A percentile compares a stretch with the other conserved stretches of the same genome.
Conservation (phyloP, 2,888 invertebrate species). For the Eutolmus rufibarbis region DNA sequence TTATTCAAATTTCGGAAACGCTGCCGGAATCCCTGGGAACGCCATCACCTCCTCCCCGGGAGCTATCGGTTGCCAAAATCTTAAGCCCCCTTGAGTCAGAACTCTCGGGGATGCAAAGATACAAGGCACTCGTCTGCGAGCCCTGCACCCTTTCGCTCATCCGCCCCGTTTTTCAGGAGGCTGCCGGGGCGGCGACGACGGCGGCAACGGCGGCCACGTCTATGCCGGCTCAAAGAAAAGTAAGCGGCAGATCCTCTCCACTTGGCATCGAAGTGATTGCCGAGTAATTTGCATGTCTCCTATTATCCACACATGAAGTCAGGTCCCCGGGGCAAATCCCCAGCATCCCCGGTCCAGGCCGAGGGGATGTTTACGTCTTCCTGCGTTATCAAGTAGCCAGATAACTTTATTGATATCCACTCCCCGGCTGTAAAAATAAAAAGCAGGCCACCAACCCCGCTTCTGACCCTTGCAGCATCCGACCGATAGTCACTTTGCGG, state of each 20-base stretch:
- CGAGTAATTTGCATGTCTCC: constrained; percentile 29
- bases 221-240: neutral
- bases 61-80: constrained; percentile 38
- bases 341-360: neutral
- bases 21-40: neutral
- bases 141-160: neutral
- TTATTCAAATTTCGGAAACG: constrained; percentile 47
- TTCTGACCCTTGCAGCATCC: constrained; percentile 10
- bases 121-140: neutral
- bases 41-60: neutral
- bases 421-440: constrained; percentile 41
- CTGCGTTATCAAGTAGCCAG: constrained; percentile 45
- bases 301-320: constrained; percentile 30
- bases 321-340: constrained; percentile 29
- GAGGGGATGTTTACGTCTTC: constrained; percentile 41
- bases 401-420: constrained; percentile 46
- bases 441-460: constrained; percentile 6
- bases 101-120: neutral
- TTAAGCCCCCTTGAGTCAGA: constrained; percentile 29
- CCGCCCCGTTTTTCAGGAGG: neutral
- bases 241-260: constrained; percentile 7
- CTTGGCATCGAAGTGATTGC: constrained; percentile 29
- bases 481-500: constrained; percentile 45
- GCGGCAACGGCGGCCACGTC: neutral
- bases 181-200: neutral